A percentile compares a stretch with the other conserved stretches of the same genome.
These are phyloP conservation scores for Salvelinus sp. DNA, from an alignment of 2,113 vertebrate genomes.

Conservation along the genomic window DNA sequence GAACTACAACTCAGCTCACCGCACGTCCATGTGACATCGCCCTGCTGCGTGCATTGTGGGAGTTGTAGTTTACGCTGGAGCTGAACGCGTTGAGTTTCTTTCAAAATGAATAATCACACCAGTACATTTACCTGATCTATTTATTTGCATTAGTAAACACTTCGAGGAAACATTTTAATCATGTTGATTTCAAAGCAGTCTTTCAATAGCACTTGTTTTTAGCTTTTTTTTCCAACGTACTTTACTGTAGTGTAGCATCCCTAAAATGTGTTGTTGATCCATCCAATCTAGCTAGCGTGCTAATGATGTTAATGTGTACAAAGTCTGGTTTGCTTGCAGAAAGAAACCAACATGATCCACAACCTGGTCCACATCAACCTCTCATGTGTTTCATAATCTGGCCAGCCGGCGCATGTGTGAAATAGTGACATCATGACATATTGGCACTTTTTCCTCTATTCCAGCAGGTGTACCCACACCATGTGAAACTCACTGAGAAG, in stretches of 20 bases:
- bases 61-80: conserved; percentile 7
- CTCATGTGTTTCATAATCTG: background rate
- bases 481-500: conserved; percentile 88
- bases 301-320: too few relatives aligned
- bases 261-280: background rate
- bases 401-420: too few relatives aligned
- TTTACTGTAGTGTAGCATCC: conserved; percentile 29
- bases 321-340: too few relatives aligned
- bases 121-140: background rate
- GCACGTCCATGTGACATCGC: background rate
- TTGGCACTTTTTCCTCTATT: conserved; percentile 17
- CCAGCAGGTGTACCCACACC: conserved; percentile 87
- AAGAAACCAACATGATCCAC: too few relatives aligned
- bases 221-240: background rate
- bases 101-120: background rate
- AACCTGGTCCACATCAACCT: background rate
- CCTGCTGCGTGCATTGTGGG: conserved; percentile 15
- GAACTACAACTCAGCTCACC: background rate
- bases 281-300: background rate
- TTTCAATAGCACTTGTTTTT: background rate
- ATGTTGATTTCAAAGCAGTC: background rate
- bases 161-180: too few relatives aligned
- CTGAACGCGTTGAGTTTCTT: background rate
- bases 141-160: too few relatives aligned
- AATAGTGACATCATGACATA: background rate